Evolutionary conservation across 2,888 invertebrate genomes (phyloP).

Genomic region (Netelia melanura): DNA sequence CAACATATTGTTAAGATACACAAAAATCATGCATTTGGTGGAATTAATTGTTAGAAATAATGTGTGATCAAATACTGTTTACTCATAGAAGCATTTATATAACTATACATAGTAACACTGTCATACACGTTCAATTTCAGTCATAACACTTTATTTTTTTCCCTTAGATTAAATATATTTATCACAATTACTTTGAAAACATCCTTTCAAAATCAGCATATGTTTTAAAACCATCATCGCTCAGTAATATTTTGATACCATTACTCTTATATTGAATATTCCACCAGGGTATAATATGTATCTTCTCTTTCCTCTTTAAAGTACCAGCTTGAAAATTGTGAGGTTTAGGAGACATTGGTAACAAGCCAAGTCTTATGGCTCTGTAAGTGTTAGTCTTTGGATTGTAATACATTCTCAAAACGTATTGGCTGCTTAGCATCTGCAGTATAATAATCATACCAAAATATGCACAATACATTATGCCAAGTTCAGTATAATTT

Average conservation of each 20-base stretch:
- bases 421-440: slow-evolving; percentile 26
- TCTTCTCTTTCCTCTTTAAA: background rate
- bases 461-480: slow-evolving; percentile 19
- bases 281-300: slow-evolving; percentile 30
- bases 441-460: background rate
- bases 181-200: background rate
- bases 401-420: slow-evolving; percentile 68
- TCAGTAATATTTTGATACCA: slow-evolving; percentile 56
- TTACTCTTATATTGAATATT: slow-evolving; percentile 44
- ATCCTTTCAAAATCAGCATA: slow-evolving; percentile 52
- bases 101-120: slow-evolving; percentile 6
- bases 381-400: slow-evolving; percentile 34
- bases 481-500: slow-evolving; percentile 31
- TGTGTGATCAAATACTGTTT: background rate
- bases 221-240: slow-evolving; percentile 64
- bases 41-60: background rate
- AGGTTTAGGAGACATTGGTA: slow-evolving; percentile 50
- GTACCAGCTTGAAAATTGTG: slow-evolving; percentile 49
- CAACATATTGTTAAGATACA: too few species aligned
- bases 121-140: background rate
- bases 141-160: slow-evolving; percentile 1
- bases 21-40: too few species aligned
- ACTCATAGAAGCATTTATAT: background rate
- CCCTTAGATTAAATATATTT: slow-evolving; percentile 19
- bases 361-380: slow-evolving; percentile 55